Evolutionary conservation across 2,113 vertebrate genomes (phyloP).

Genomic region (Pteruthius melanotis): DNA sequence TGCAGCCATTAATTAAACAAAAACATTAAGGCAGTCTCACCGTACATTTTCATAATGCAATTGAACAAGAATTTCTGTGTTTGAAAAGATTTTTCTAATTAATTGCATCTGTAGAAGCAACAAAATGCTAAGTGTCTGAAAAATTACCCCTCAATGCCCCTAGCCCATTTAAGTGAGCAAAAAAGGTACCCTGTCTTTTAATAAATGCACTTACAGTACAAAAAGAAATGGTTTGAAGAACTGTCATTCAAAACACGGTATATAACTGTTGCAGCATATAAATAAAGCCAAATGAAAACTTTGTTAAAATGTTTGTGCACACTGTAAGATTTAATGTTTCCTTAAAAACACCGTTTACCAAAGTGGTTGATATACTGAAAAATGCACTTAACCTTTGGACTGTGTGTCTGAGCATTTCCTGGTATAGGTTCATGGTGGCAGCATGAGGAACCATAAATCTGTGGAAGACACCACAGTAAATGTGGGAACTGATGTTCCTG

Average conservation of each 20-base stretch:
- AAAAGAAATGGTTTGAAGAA: neutral
- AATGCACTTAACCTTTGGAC: slow-evolving; percentile 39
- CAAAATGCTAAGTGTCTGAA: neutral
- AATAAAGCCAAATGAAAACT: slow-evolving; percentile 16
- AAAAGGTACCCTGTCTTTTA: neutral
- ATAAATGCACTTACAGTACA: neutral
- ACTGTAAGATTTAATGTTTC: slow-evolving; percentile 33
- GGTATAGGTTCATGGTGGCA: neutral
- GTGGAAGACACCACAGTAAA: neutral
- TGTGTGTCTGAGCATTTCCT: slow-evolving; percentile 8
- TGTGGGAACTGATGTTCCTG: neutral
- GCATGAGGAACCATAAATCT: neutral
- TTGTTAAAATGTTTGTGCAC: neutral
- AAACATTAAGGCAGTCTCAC: neutral
- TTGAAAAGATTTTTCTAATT: slow-evolving; percentile 11
- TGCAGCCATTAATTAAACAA: slow-evolving; percentile 38
- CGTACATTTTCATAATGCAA: neutral
- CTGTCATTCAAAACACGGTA: neutral
- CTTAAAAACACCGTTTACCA: neutral
- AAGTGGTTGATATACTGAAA: slow-evolving; percentile 14
- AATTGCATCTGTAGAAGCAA: neutral
- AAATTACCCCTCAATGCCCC: neutral
- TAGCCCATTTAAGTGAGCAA: neutral
- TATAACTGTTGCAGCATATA: neutral
- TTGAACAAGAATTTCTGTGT: neutral